phyloP scores from a whole-genome alignment of 2,888 invertebrate species.

The Erebia ligea region DNA sequence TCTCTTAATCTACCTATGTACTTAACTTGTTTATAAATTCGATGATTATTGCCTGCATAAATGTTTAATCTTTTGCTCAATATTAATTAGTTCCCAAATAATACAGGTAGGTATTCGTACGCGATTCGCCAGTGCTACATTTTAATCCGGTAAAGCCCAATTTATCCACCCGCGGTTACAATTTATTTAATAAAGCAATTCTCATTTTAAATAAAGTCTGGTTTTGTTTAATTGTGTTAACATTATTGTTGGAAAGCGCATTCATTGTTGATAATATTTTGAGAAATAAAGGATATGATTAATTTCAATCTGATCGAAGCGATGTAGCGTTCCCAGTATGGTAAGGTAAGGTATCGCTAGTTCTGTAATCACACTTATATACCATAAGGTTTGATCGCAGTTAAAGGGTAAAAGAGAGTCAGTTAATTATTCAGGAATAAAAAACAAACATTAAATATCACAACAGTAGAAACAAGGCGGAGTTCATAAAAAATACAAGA shows the following conservation, averaged over 20 bases:
- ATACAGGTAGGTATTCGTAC: background rate
- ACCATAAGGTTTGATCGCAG: too few species aligned
- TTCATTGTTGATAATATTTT: background rate
- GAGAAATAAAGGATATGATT: background rate
- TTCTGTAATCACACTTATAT: background rate
- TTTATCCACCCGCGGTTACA: conserved; percentile 21
- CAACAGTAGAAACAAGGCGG: conserved; percentile 17
- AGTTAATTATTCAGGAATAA: background rate
- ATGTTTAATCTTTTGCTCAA: conserved; percentile 12
- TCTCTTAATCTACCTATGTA: background rate
- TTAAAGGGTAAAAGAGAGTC: background rate
- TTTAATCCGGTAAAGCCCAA: conserved; percentile 19
- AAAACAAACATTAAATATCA: conserved; percentile 21
- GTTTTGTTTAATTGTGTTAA: conserved; percentile 10
- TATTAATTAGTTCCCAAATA: conserved; percentile 12
- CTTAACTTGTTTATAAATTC: background rate
- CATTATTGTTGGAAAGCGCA: background rate
- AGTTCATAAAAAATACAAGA: conserved; percentile 27
- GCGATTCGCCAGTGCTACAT: conserved; percentile 12
- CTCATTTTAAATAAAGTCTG: conserved; percentile 19
- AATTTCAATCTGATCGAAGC: background rate
- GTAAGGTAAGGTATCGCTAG: background rate
- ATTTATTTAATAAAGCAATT: conserved; percentile 19
- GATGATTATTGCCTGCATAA: background rate
- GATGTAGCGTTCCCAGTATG: too few species aligned